phyloP scores from a whole-genome alignment of 2,888 invertebrate species.

The Galerucella pusilla region DNA sequence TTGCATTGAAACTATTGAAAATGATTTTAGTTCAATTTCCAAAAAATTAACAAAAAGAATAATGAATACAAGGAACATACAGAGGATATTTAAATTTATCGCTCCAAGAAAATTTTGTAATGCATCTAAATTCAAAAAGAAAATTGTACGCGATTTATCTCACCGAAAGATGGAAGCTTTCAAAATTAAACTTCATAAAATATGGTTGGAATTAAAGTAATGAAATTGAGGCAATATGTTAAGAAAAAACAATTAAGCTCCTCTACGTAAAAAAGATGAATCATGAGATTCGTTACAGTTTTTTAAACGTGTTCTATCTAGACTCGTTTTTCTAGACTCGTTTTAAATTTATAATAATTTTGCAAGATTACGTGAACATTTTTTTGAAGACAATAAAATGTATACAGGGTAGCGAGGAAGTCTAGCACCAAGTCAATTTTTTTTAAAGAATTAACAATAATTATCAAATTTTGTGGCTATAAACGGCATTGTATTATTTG shows the following conservation, averaged over 20 bases:
- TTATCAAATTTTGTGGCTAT: too few species aligned
- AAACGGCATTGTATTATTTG: too few species aligned
- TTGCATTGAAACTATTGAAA: too few species aligned
- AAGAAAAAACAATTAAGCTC: not conserved
- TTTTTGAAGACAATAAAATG: too few species aligned
- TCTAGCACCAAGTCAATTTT: too few species aligned
- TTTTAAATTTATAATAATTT: not conserved
- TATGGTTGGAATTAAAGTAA: not conserved
- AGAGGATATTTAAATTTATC: not conserved
- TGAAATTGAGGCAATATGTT: not conserved
- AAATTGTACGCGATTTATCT: not conserved
- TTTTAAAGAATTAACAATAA: too few species aligned
- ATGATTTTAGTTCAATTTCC: too few species aligned
- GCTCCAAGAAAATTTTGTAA: not conserved
- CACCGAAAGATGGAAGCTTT: not conserved
- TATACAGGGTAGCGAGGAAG: too few species aligned
- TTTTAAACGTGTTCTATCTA: not conserved
- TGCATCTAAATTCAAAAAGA: not conserved
- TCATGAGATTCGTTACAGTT: not conserved
- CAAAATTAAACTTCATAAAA: not conserved
- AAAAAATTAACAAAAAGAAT: too few species aligned
- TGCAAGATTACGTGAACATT: too few species aligned
- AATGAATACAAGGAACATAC: not conserved
- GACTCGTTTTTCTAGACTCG: not conserved
- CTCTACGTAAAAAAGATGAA: not conserved